Base-by-base conservation (phyloP, 2,888 invertebrate genomes). In the Pherbina coryleti region DNA sequence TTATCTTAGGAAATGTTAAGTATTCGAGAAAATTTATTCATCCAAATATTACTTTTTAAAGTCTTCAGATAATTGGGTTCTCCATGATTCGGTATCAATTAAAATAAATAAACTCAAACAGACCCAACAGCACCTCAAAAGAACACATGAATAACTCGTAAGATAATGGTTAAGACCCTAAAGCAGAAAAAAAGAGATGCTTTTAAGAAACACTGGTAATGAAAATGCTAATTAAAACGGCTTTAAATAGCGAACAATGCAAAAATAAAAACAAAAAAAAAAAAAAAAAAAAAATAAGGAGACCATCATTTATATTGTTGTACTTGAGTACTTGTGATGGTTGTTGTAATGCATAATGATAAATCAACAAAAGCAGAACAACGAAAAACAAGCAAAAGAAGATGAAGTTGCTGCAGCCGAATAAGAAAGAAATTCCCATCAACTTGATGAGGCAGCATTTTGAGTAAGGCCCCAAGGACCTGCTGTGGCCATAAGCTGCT, bases 321-420 rank as follows among this genome's bases (percentile, higher is more conserved):
- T 44, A 28, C 60, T 60, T 28, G 25, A 28, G 67, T 34, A 67
- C 19, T 66, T 66, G 19, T 31, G n/a, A 37, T 67, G 5, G 44
- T 44, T 44, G 67, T 37, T 67, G 37, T 22, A 67, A 19, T 67
- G 67, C 67, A 67, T 67, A 67, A 67, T 67, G 67, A 67, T 67
- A 67, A 67, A 67, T 67, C 67, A 67, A 67, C 67, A 67, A 67
- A 17, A 67, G 37, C 37, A 67, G 8, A 22, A 17, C 22, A 67
- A 67, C 7, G 37, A 67, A 60, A 60, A 28, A 14, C 25, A 60
- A 60, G 28, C 9, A 57, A 57, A 66, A 5, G 66, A 37, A 57
- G 57, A 57, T 25, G 8, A 60, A 17, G 22, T 60, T 17, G 11
- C 14, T 11, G 60, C 28, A 60, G 25, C 3, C 11, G 60, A 28